Conservation (phyloP, 1,140 invertebrate genomes). For the Panonychus citri region DNA sequence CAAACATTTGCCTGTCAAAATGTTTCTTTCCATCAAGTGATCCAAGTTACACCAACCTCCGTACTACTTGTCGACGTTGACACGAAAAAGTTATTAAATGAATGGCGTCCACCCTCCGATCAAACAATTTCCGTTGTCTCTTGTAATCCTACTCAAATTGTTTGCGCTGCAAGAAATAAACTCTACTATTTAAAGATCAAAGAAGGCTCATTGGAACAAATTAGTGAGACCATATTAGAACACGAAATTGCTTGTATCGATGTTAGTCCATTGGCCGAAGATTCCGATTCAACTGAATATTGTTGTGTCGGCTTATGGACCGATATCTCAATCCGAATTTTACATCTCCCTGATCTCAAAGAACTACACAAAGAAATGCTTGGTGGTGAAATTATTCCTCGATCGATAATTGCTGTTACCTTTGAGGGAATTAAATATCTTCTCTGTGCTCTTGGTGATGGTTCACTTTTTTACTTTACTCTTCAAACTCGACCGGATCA, state of each 20-base stretch:
- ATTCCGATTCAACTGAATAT: conserved; percentile 30
- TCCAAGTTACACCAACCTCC: conserved; percentile 43
- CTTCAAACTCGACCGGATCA: conserved; percentile 31
- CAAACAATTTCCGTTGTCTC: conserved; percentile 68
- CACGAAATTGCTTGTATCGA: conserved; percentile 92
- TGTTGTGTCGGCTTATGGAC: conserved; percentile 90
- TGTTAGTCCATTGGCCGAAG: conserved; percentile 49
- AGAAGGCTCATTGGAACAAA: conserved; percentile 28
- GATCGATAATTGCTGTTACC: conserved; percentile 77
- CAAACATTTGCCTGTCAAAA: conserved; percentile 85
- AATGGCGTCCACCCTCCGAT: conserved; percentile 49
- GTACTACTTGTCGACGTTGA: conserved; percentile 40
- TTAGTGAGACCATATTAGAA: conserved; percentile 34
- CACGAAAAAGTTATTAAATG: conserved; percentile 38
- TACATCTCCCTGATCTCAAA: conserved; percentile 14
- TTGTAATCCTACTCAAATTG: conserved; percentile 53
- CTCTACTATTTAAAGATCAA: conserved; percentile 68
- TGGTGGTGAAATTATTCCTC: conserved; percentile 80
- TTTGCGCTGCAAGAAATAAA: conserved; percentile 66
- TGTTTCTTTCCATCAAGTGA: conserved; percentile 39
- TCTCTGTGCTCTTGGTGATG: conserved; percentile 81
- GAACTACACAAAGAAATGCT: conserved; percentile 45
- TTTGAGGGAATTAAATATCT: conserved; percentile 73
- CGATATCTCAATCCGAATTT: conserved; percentile 54
- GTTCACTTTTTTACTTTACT: conserved; percentile 87